phyloP scores from a whole-genome alignment of 2,888 invertebrate genomes.

The Emmelina monodactyla region DNA sequence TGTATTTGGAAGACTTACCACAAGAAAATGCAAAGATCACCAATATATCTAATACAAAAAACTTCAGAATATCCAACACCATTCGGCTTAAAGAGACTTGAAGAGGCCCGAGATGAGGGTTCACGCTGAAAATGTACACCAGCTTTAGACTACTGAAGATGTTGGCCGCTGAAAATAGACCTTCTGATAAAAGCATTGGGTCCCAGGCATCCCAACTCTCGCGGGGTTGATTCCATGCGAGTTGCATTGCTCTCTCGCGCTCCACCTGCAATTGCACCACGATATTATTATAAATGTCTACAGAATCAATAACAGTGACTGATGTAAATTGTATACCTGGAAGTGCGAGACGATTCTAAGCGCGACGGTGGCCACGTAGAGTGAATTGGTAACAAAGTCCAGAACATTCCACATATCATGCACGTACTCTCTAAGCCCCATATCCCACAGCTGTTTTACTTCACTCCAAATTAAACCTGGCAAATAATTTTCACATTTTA shows the following conservation, averaged over 20 bases:
- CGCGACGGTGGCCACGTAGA: slow-evolving; percentile 97
- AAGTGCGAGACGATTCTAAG: slow-evolving; percentile 93
- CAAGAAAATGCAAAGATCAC: slow-evolving; percentile 96
- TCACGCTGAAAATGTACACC: slow-evolving; percentile 97
- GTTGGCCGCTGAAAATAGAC: slow-evolving; percentile 97
- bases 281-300: too few relatives aligned
- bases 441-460: slow-evolving; percentile 98
- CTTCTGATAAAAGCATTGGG: slow-evolving; percentile 95
- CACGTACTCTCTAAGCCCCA: slow-evolving; percentile 94
- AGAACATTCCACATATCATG: slow-evolving; percentile 99
- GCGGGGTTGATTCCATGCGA: slow-evolving; percentile 74
- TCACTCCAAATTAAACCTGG: slow-evolving; percentile 97
- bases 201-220: slow-evolving; percentile 99
- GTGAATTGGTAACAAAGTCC: slow-evolving; percentile 97
- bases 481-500: too few relatives aligned
- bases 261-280: slow-evolving; percentile 74
- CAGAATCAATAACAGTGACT: not conserved
- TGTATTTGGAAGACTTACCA: slow-evolving; percentile 66
- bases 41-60: slow-evolving; percentile 90
- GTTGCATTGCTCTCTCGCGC: slow-evolving; percentile 71
- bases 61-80: slow-evolving; percentile 96
- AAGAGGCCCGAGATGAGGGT: slow-evolving; percentile 94
- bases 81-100: slow-evolving; percentile 94
- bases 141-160: slow-evolving; percentile 93
- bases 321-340: slow-evolving; percentile 68